Base-by-base conservation (phyloP, 2,888 invertebrate species). In the Sipunculus nudus region DNA sequence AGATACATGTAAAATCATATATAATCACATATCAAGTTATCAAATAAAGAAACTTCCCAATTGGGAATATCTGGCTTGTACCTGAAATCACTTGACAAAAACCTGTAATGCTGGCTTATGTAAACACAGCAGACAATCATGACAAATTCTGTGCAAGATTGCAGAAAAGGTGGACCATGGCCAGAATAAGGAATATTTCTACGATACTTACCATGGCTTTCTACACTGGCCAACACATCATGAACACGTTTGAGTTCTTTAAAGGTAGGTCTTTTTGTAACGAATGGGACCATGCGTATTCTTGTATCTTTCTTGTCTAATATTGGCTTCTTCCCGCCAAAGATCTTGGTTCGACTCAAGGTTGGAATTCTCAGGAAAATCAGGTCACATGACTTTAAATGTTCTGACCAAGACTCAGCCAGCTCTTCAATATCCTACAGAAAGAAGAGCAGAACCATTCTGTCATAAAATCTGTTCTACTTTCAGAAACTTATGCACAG, bases 171-270 rank as follows among this genome's bases (percentile, higher is more conserved):
- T n/a, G n/a, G n/a, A n/a, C n/a, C n/a, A n/a, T n/a, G n/a, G n/a
- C n/a, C n/a, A n/a, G n/a, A n/a, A n/a, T n/a, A n/a, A n/a, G n/a
- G n/a, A n/a, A n/a, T n/a, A n/a, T n/a, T n/a, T n/a, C n/a, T n/a
- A n/a, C 31, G 21, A 35, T 25, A 61, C 47, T 65, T 26, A 68
- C 68, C 65, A 55, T 67, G 50, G 39, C 47, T 52, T 21, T 61
- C 40, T 3, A 67, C 41, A 21, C 48, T 40, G 19, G 61, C 43
- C 21, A 94, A 84, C 46, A 90, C 85, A 52, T 88, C 87, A 70
- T 91, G 90, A 0, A 92, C 90, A 63, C 93, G 85, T 77, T 89
- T 87, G 1, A 92, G 88, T 85, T 94, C 94, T 53, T 88, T 90
- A 73, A 89, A 91, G 0, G 92, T 92, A 0, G 94, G 91, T 70